phyloP scores from a whole-genome alignment of 2,888 invertebrate genomes.

The Glaucopsyche alexis region DNA sequence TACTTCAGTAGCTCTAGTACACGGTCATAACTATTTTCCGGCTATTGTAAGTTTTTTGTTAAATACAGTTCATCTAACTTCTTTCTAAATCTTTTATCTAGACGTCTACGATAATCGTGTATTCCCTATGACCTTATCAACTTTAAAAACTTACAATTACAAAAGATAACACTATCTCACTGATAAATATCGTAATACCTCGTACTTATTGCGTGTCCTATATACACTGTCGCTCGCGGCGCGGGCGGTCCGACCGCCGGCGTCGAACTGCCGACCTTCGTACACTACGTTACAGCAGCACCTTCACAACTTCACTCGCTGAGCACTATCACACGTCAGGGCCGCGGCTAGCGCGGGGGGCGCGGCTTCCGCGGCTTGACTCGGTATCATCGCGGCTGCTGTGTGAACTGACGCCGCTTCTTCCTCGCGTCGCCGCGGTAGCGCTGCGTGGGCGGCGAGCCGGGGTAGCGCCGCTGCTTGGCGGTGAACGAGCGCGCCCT shows the following conservation, averaged over 20 bases:
- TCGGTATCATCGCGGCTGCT: conserved; percentile 53
- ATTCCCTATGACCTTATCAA: conserved; percentile 26
- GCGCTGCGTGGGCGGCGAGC: conserved; percentile 42
- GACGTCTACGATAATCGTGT: neutral
- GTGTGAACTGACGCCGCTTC: conserved; percentile 56
- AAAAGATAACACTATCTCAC: conserved; percentile 31
- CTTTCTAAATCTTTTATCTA: too few species aligned
- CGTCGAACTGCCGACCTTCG: neutral
- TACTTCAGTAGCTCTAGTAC: neutral
- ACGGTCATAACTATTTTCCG: neutral
- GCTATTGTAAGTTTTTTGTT: too few species aligned
- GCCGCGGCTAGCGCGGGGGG: conserved; percentile 25
- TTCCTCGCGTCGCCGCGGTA: conserved; percentile 46
- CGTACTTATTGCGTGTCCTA: conserved; percentile 24
- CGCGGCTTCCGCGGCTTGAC: conserved; percentile 33
- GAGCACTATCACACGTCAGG: neutral
- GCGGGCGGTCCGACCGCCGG: neutral
- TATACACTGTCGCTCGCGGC: conserved; percentile 10
- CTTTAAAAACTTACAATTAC: conserved; percentile 23
- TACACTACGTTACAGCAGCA: neutral
- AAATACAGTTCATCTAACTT: neutral
- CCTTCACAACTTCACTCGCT: neutral
- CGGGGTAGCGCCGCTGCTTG: conserved; percentile 55
- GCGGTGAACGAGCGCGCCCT: conserved; percentile 50
- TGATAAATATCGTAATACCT: conserved; percentile 31